Conservation (phyloP, 2,113 vertebrate species). For the Nothobranchius furzeri region DNA sequence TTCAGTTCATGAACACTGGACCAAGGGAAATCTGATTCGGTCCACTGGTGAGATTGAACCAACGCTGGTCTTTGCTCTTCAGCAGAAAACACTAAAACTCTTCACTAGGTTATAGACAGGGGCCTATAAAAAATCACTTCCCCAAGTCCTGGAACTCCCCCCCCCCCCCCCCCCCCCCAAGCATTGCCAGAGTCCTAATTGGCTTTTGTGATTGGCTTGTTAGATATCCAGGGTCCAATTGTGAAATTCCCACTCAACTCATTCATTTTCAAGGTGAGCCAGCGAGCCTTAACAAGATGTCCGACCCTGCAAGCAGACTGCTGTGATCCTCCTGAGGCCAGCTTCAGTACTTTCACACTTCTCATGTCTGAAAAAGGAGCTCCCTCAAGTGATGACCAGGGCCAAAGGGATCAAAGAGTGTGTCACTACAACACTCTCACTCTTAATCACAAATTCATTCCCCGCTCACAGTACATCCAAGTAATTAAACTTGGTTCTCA, state of each 20-base stretch:
- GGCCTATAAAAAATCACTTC: conserved; percentile 63
- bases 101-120: conserved; percentile 57
- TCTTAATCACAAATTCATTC: conserved; percentile 64
- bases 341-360: conserved; percentile 67
- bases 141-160: conserved; percentile 65
- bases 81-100: conserved; percentile 59
- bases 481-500: conserved; percentile 64
- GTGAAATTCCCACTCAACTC: conserved; percentile 73
- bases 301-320: conserved; percentile 55
- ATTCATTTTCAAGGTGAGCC: conserved; percentile 71
- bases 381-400: conserved; percentile 56
- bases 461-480: conserved; percentile 37
- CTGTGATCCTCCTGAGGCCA: conserved; percentile 73
- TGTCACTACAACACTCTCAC: conserved; percentile 51
- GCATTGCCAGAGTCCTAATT: conserved; percentile 74
- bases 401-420: conserved; percentile 58
- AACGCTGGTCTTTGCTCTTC: conserved; percentile 60
- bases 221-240: conserved; percentile 67
- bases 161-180: conserved; percentile 69
- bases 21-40: conserved; percentile 71
- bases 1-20: conserved; percentile 68
- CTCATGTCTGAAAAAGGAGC: conserved; percentile 50
- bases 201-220: conserved; percentile 82
- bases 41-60: conserved; percentile 71
- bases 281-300: conserved; percentile 75